A percentile compares a stretch with the other conserved stretches of the same genome.
These are phyloP conservation scores for Conus canariensis DNA, from an alignment of 2,888 invertebrate genomes.

Conservation along the genomic window DNA sequence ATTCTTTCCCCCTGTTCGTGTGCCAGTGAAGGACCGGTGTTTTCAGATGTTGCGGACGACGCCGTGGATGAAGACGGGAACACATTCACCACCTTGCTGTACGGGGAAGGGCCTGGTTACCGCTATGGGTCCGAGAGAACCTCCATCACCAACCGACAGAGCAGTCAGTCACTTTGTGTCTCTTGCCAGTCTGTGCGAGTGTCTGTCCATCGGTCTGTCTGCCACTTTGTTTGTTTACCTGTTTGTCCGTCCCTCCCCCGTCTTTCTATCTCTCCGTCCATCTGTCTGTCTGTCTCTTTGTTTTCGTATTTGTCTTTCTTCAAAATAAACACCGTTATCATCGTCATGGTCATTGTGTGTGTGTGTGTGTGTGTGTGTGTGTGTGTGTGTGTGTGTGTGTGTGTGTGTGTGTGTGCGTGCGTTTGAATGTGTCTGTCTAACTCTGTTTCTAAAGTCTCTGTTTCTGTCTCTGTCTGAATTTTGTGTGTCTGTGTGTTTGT, in stretches of 20 bases:
- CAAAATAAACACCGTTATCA: too few species aligned
- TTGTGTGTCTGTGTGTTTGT: too few species aligned
- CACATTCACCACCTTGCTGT: constrained; percentile 63
- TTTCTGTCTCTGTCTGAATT: too few species aligned
- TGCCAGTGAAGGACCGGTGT: too few species aligned
- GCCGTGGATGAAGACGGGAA: constrained; percentile 51
- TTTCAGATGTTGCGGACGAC: constrained; percentile 11
- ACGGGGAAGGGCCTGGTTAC: constrained; percentile 68
- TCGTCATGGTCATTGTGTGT: too few species aligned
- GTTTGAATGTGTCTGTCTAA: too few species aligned
- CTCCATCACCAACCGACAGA: neutral
- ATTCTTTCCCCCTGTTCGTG: too few species aligned
- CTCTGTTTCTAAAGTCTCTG: too few species aligned
- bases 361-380: too few species aligned
- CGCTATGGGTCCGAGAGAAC: neutral
- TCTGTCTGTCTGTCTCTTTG: neutral
- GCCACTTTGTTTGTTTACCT: neutral
- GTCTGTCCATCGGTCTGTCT: neutral
- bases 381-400: too few species aligned
- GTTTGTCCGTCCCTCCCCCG: neutral
- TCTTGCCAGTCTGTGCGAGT: neutral
- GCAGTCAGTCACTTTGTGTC: neutral
- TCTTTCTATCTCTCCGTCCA: neutral
- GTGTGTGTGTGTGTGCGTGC: too few species aligned
- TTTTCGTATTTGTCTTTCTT: neutral